Evolutionary conservation across 2,797 vertebrate species (phyloP).

Genomic region (Potorous gilbertii): DNA sequence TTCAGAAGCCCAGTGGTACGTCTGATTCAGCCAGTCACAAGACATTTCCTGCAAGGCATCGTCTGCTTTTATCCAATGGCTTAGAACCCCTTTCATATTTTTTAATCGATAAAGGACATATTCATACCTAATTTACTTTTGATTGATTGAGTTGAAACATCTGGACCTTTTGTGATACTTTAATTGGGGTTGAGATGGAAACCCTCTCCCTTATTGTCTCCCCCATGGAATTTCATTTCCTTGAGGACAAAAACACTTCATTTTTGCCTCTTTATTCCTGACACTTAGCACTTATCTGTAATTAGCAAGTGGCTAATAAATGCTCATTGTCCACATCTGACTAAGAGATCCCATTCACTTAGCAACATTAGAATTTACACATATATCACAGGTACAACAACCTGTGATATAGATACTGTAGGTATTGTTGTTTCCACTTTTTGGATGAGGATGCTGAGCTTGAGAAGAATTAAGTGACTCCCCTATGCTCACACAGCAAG

Average conservation of each 20-base stretch:
- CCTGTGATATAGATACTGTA: background rate
- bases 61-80: background rate
- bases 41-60: background rate
- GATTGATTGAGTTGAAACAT: background rate
- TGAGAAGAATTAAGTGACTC: background rate
- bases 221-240: background rate
- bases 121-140: background rate
- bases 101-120: background rate
- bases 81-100: background rate
- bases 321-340: background rate
- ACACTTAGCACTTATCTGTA: background rate
- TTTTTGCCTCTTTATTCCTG: background rate
- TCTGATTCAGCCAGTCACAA: background rate
- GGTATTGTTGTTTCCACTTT: background rate
- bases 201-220: background rate
- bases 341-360: background rate
- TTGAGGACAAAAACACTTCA: background rate
- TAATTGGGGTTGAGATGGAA: background rate
- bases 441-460: background rate
- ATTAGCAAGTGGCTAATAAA: background rate
- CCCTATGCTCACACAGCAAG: background rate
- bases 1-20: background rate
- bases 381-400: background rate
- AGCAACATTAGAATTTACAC: background rate
- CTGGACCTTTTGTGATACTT: background rate